A percentile compares a stretch with the other conserved stretches of the same genome.
Conservation (phyloP, 2,113 vertebrate genomes). For the Pyrgilauda ruficollis region DNA sequence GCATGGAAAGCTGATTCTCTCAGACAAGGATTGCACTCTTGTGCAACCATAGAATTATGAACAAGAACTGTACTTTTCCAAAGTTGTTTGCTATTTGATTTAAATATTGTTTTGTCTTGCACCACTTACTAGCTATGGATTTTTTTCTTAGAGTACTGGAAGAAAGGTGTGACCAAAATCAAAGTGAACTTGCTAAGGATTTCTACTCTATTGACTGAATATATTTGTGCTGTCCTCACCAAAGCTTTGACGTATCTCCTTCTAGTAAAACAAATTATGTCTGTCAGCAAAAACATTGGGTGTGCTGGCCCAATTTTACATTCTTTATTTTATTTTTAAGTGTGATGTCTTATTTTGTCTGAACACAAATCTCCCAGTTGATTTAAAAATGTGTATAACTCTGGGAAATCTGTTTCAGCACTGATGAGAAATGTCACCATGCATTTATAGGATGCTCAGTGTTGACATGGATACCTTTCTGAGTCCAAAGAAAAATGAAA, state of each 20-base stretch:
- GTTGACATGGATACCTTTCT: background rate
- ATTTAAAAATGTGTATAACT: conserved; percentile 6
- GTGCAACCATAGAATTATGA: background rate
- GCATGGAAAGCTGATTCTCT: background rate
- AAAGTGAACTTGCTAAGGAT: background rate
- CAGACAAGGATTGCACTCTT: background rate
- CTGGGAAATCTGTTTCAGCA: background rate
- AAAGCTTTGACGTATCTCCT: background rate
- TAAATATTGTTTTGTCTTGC: background rate
- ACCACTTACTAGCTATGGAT: background rate
- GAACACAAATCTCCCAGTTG: background rate
- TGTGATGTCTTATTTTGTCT: background rate
- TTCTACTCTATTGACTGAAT: background rate
- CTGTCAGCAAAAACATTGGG: background rate
- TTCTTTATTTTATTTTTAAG: conserved; percentile 15
- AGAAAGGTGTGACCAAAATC: background rate
- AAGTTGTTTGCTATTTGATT: background rate
- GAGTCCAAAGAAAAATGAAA: background rate
- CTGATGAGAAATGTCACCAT: background rate
- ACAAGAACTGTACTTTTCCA: background rate
- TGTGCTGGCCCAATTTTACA: background rate
- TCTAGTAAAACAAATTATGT: background rate
- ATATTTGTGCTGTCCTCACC: background rate
- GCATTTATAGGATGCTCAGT: background rate
- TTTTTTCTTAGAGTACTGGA: background rate